A percentile compares a stretch with the other conserved stretches of the same genome.
Evolutionary conservation across 2,888 invertebrate species (phyloP).

Genomic region (Piscicola geometra): DNA sequence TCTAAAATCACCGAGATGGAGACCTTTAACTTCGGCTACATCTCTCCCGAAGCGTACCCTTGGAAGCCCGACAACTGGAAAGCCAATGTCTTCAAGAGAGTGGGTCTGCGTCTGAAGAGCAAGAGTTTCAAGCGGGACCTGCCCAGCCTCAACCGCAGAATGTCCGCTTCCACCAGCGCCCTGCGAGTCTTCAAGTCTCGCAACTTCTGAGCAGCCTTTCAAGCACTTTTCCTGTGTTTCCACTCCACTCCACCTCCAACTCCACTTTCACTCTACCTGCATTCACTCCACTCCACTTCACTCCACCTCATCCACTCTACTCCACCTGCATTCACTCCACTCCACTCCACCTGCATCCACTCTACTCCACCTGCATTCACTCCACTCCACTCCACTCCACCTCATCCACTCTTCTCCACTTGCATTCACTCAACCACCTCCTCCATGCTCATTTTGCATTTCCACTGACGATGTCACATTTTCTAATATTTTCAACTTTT

Average conservation of each 20-base stretch:
- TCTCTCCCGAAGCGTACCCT: slow-evolving; percentile 25
- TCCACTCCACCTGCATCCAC: slow-evolving; percentile 1
- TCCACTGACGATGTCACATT: no score
- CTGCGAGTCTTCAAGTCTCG: slow-evolving; percentile 7
- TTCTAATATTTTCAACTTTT: no score
- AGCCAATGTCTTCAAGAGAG: slow-evolving; percentile 14
- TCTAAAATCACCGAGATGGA: slow-evolving; percentile 26
- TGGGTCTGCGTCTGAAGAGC: background rate
- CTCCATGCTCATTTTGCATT: no score
- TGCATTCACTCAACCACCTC: no score
- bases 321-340: slow-evolving; percentile 21
- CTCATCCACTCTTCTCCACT: no score
- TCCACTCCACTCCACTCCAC: background rate
- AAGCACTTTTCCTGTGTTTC: no score
- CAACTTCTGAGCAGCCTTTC: background rate
- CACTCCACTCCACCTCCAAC: no score
- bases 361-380: background rate
- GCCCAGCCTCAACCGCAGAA: slow-evolving; percentile 20
- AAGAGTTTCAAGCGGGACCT: background rate
- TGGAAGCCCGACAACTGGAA: background rate
- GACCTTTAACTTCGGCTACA: slow-evolving; percentile 26
- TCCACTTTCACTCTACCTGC: no score
- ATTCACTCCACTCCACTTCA: no score
- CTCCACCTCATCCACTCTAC: background rate
- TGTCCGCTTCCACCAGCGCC: slow-evolving; percentile 31